Percentiles rank a stretch among this genome's conserved stretches.
Evolutionary conservation across 2,113 vertebrate species (phyloP).

Genomic region (Neogale vison): DNA sequence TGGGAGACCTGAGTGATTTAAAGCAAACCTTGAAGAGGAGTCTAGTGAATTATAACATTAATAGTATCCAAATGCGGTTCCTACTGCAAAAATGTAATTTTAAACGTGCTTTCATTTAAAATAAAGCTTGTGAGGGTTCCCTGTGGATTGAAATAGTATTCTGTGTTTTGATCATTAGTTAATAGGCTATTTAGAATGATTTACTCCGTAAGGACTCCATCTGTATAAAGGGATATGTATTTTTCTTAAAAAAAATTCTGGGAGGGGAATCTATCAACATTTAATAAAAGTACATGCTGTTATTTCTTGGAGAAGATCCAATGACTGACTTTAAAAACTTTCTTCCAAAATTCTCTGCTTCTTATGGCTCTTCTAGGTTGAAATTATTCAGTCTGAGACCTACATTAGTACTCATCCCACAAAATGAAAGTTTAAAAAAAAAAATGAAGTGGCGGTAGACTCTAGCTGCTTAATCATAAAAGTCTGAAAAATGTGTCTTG

Average conservation of each 20-base stretch:
- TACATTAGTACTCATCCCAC: conserved; percentile 38
- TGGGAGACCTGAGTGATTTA: neutral
- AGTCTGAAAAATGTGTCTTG: conserved; percentile 43
- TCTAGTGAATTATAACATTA: neutral
- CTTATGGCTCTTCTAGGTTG: neutral
- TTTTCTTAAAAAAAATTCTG: neutral
- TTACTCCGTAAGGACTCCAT: neutral
- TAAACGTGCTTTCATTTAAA: neutral
- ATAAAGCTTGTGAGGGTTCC: neutral
- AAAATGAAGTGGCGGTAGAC: neutral
- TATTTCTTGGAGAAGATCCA: conserved; percentile 21
- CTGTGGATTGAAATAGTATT: neutral
- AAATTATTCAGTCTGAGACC: conserved; percentile 17
- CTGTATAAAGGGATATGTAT: neutral
- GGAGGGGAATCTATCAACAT: neutral
- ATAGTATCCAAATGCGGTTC: neutral
- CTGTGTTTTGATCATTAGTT: neutral
- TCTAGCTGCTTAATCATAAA: conserved; percentile 51
- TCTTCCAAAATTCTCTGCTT: conserved; percentile 36
- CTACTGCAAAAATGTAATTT: neutral
- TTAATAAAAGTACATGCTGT: neutral
- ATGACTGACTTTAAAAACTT: neutral
- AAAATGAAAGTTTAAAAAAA: conserved; percentile 33
- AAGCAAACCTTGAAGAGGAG: neutral
- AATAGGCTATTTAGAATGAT: neutral